These are phyloP conservation scores for Nezara viridula DNA, from an alignment of 2,888 invertebrate genomes.

Conservation along the genomic window DNA sequence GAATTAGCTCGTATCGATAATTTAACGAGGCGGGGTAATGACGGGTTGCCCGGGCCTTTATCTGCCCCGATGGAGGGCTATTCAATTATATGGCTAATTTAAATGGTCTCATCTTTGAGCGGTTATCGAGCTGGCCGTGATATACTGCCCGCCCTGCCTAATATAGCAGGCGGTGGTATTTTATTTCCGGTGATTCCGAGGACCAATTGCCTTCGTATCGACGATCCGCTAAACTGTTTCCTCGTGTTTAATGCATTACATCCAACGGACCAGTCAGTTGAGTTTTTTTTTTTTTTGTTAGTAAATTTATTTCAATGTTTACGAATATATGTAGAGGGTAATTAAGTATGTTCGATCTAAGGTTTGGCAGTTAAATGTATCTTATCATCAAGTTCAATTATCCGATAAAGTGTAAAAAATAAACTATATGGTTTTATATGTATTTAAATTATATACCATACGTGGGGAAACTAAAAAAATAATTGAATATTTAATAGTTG, in stretches of 20 bases:
- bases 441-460: too few relatives aligned
- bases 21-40: slow-evolving; percentile 19
- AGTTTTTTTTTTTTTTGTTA: neutral
- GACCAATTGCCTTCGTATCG: neutral
- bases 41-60: neutral
- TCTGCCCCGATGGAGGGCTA: slow-evolving; percentile 29
- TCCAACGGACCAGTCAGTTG: neutral
- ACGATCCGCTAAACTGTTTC: neutral
- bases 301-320: too few relatives aligned
- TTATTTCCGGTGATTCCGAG: neutral
- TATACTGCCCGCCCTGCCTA: slow-evolving; percentile 10
- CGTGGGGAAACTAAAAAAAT: too few relatives aligned
- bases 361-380: too few relatives aligned
- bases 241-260: neutral
- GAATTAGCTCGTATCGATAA: slow-evolving; percentile 33
- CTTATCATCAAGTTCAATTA: too few relatives aligned
- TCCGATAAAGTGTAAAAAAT: too few relatives aligned
- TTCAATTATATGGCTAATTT: slow-evolving; percentile 49
- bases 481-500: too few relatives aligned
- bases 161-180: neutral
- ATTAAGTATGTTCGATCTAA: too few relatives aligned
- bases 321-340: too few relatives aligned
- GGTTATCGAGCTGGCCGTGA: slow-evolving; percentile 30
- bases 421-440: too few relatives aligned
- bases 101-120: slow-evolving; percentile 39